Base-by-base conservation (phyloP, 2,888 invertebrate species). In the Drosophila robusta region DNA sequence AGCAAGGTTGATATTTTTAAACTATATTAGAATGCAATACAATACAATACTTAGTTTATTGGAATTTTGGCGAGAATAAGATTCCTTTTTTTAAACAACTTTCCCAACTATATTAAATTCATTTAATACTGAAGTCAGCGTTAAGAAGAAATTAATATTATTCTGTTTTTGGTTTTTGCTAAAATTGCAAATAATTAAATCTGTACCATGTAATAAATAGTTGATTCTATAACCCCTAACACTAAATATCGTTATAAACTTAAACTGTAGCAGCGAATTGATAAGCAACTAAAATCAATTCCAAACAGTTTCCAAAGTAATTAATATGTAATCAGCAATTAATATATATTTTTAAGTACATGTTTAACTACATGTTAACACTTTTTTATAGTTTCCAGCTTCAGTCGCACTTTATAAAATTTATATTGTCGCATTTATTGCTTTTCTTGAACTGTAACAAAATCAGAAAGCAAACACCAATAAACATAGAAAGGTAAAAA, bases 361-460 rank as follows among this genome's bases (percentile, higher is more conserved):
- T 8, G 4, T 11, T 16, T 16, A 39, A 16, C 16, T 9, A 16
- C 16, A 16, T 39, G 39, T 16, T 39, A 34, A 12, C 4, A 12
- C 4, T 34, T 34, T 34, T 29, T 34, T 34, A 4, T 12, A 16
- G 1, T 39, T 16, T 39, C 8, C 1, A 39, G n/a, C 2, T 9
- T 14, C 14, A 38, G 16, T 16, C 4, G 12, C 16, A 34, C 34
- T 34, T 34, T 34, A 34, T 34, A 34, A 4, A 4, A 12, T 12
- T 4, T 4, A 34, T 41, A 22, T n/a, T 41, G 29, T 34, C 22
- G 4, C 42, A 41, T 52, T 52, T 42, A 52, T 22, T 4, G 22
- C 3, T 34, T 4, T 24, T n/a, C n/a, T 34, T 16, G 42, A 63
- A 41, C 32, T 58, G 36, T 46, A 55, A 64, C 51, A 56, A 62